These are phyloP conservation scores for Brachyopa scutellaris DNA, from an alignment of 2,888 invertebrate species.

Conservation along the genomic window DNA sequence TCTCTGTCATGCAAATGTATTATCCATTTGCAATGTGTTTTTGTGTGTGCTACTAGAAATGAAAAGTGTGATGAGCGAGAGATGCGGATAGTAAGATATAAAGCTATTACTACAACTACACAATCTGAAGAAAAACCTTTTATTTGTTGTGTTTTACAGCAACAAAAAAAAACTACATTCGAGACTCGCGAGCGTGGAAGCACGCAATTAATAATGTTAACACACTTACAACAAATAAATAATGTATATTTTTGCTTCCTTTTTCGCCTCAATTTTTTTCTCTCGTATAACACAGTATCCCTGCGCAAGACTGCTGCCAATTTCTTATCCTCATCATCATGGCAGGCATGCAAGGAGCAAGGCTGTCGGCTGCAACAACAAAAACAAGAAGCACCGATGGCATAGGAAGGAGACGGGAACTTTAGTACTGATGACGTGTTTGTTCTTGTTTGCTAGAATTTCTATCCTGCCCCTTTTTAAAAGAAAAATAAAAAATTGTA, in stretches of 20 bases:
- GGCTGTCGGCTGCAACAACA: slow-evolving; percentile 58
- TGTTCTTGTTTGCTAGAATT: slow-evolving; percentile 35
- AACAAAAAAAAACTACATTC: slow-evolving; percentile 7
- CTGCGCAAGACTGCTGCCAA: slow-evolving; percentile 50
- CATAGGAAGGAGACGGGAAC: slow-evolving; percentile 10
- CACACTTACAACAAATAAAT: slow-evolving; percentile 16
- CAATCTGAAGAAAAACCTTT: neutral
- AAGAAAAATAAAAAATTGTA: too few relatives aligned
- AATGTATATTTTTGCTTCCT: slow-evolving; percentile 4
- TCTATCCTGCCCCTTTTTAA: slow-evolving; percentile 53
- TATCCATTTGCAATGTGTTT: neutral
- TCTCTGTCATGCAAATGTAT: slow-evolving; percentile 1
- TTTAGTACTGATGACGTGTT: slow-evolving; percentile 58
- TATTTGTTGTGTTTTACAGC: neutral
- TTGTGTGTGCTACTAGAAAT: slow-evolving; percentile 11
- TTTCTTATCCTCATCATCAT: slow-evolving; percentile 55
- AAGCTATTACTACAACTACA: slow-evolving; percentile 14
- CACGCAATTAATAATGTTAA: slow-evolving; percentile 26
- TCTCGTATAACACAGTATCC: neutral
- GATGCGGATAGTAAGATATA: slow-evolving; percentile 17
- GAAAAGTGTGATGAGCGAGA: slow-evolving; percentile 23
- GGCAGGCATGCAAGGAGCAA: too few relatives aligned
- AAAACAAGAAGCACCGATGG: neutral
- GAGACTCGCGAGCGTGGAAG: slow-evolving; percentile 37
- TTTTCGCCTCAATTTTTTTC: neutral